Conservation (phyloP, 1,140 invertebrate species). For the Drosophila parabipectinata region DNA sequence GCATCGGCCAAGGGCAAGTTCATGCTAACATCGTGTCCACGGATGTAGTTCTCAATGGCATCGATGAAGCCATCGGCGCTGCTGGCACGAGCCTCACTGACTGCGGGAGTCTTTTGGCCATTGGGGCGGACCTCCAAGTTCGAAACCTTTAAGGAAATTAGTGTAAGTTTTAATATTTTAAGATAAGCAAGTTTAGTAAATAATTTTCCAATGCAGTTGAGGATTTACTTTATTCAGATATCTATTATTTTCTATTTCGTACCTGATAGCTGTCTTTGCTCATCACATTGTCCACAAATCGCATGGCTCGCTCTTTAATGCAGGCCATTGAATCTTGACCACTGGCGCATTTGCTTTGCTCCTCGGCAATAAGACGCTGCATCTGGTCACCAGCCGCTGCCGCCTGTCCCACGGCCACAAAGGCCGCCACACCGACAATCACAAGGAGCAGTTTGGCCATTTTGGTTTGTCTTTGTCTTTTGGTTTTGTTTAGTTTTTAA, state of each 20-base stretch:
- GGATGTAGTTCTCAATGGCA: conserved; percentile 88
- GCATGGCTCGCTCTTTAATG: conserved; percentile 92
- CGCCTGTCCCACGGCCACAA: conserved; percentile 44
- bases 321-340: conserved; percentile 91
- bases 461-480: conserved; percentile 31
- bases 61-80: conserved; percentile 85
- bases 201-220: too few relatives aligned
- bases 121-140: conserved; percentile 90
- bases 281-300: conserved; percentile 90
- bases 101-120: conserved; percentile 84
- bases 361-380: conserved; percentile 89
- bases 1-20: conserved; percentile 89
- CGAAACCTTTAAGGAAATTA: conserved; percentile 45
- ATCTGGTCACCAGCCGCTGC: conserved; percentile 85
- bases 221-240: neutral
- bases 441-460: conserved; percentile 75
- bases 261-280: conserved; percentile 91
- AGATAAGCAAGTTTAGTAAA: too few relatives aligned
- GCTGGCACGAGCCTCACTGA: conserved; percentile 86
- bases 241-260: conserved; percentile 23
- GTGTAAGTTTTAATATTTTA: too few relatives aligned
- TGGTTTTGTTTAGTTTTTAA: conserved; percentile 18
- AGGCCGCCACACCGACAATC: conserved; percentile 58
- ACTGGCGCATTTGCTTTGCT: conserved; percentile 88
- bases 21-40: conserved; percentile 91